These are phyloP conservation scores for Orussus abietinus DNA, from an alignment of 1,140 invertebrate genomes.

Conservation along the genomic window DNA sequence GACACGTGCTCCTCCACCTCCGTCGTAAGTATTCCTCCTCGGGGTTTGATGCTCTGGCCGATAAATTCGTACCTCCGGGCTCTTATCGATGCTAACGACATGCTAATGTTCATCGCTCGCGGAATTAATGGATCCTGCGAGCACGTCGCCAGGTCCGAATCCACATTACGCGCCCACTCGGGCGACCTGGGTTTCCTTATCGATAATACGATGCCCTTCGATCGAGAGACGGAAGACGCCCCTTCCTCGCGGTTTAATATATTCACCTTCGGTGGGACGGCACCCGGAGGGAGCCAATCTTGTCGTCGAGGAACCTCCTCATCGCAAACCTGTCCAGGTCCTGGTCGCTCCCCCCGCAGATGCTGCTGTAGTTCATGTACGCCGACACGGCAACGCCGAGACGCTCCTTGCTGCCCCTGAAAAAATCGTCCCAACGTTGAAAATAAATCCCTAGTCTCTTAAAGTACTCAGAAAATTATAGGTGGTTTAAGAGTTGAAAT, in stretches of 20 bases:
- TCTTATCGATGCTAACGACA: constrained; percentile 32
- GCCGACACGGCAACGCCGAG: constrained; percentile 84
- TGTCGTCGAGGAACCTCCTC: constrained; percentile 85
- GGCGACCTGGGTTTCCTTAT: no score
- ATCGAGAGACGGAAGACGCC: no score
- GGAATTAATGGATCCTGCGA: constrained; percentile 29
- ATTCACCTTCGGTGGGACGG: constrained; percentile 86
- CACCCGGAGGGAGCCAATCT: constrained; percentile 72
- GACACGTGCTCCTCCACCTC: no score
- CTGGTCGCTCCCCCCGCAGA: constrained; percentile 84
- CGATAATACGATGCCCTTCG: no score
- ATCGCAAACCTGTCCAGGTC: constrained; percentile 88
- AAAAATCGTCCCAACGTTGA: no score
- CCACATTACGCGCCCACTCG: no score
- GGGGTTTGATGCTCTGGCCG: no score
- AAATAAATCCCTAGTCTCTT: no score
- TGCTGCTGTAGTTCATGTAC: constrained; percentile 92
- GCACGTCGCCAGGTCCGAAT: not conserved
- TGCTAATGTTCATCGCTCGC: constrained; percentile 28
- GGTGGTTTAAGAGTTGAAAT: no score
- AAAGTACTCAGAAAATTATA: no score
- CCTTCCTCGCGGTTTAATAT: constrained; percentile 2
- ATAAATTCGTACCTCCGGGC: no score
- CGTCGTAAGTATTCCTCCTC: no score
- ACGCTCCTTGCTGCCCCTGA: constrained; percentile 69